Evolutionary conservation across 2,113 vertebrate genomes (phyloP), one percentile per base, ranked within the genome.

Genomic region (Pycnonotus jocosus): DNA sequence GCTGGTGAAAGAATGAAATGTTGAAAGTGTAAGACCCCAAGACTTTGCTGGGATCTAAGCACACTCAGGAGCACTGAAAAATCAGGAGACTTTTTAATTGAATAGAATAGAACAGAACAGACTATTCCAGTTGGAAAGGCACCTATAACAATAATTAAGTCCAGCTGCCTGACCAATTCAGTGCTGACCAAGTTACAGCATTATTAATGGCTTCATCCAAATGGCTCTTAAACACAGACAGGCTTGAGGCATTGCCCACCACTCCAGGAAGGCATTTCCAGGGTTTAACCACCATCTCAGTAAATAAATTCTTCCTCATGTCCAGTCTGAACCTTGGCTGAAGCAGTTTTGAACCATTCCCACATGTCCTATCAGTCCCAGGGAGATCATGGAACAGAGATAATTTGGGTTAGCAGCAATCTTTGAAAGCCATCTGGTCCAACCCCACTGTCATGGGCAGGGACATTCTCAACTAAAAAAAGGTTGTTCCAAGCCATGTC

Each of bases 301-400:
- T 37, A 6, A 37, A 33, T 30, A 70, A 83, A 56, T 83, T 15
- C 48, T 62, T 62, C 80, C 37, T 24, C 23, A 14, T 37, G 12
- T 50, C 11, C 35, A 56, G 22, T 28, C 18, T 70, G 50, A 62
- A 8, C 56, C 54, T 70, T 9, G 25, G 13, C 10, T 70, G 56
- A 27, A 28, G 48, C 35, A 64, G 35, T 53, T 77, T 64, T 62
- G 35, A 62, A 7, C 42, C 71, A 42, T 77, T 48, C 56, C 31
- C 56, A 37, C 0, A 0, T 4, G 4, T 48, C 12, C 27, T 33
- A 0, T 24, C n/a, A 53, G 10, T 28, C 31, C 31, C 25, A 35
- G 21, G 40, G 62, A 28, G 42, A 42, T 40, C 16, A 21, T 0
- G 40, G 56, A 3, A 30, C 17, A 45, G 2, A 2, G 62, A 35